These are phyloP conservation scores for Drosophila anomelani DNA, from an alignment of 2,888 invertebrate genomes.

Conservation along the genomic window DNA sequence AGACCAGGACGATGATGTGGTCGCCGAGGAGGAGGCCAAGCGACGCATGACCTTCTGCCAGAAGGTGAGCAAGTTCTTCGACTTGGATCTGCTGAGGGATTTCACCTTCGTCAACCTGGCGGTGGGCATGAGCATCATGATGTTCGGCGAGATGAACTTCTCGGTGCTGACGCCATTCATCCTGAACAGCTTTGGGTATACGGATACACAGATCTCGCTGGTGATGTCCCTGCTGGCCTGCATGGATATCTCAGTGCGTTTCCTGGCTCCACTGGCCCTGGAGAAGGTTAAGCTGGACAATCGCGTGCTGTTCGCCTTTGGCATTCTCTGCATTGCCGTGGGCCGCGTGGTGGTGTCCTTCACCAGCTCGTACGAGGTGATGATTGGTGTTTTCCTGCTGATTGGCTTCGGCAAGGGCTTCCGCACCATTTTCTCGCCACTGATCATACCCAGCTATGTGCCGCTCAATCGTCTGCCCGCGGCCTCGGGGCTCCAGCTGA, in stretches of 20 bases:
- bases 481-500: constrained; percentile 89
- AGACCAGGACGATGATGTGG: constrained; percentile 36
- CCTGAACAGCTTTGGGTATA: constrained; percentile 88
- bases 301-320: constrained; percentile 88
- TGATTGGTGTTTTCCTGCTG: constrained; percentile 87
- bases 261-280: constrained; percentile 88
- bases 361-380: constrained; percentile 86
- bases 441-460: constrained; percentile 90
- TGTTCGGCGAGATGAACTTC: constrained; percentile 90
- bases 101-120: constrained; percentile 89
- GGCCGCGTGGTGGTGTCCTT: constrained; percentile 83
- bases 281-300: constrained; percentile 89
- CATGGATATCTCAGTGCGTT: constrained; percentile 88
- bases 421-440: constrained; percentile 90
- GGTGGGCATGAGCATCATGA: constrained; percentile 90
- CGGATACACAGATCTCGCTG: constrained; percentile 86
- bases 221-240: constrained; percentile 90
- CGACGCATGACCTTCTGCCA: constrained; percentile 85
- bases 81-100: constrained; percentile 89
- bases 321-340: constrained; percentile 86
- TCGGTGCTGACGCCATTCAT: constrained; percentile 90
- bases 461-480: constrained; percentile 89
- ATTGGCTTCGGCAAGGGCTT: constrained; percentile 90
- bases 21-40: constrained; percentile 81
- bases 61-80: constrained; percentile 88